A percentile compares a stretch with the other conserved stretches of the same genome.
phyloP scores from a whole-genome alignment of 2,797 vertebrate species.

The Rhinella marina region DNA sequence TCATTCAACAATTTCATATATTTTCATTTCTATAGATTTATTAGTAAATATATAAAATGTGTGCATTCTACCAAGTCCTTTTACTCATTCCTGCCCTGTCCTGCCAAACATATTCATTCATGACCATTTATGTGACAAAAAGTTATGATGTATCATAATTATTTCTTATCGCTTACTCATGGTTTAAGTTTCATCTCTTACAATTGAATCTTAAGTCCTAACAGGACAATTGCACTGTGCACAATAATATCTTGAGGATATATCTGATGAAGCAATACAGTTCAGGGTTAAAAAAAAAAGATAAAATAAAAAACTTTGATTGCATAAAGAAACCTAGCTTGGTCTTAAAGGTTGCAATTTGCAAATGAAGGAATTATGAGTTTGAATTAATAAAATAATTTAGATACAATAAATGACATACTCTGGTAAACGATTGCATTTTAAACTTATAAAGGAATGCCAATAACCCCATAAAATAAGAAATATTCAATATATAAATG shows the following conservation, averaged over 20 bases:
- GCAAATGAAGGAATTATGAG: background rate
- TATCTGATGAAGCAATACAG: background rate
- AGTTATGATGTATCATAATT: no score
- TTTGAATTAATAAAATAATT: background rate
- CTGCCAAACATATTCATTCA: background rate
- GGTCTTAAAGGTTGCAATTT: background rate
- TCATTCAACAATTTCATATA: background rate
- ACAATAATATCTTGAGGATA: background rate
- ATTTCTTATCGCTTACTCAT: no score
- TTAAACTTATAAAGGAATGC: no score
- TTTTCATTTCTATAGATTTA: background rate
- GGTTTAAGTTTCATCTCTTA: no score
- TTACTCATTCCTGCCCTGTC: background rate
- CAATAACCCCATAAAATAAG: no score
- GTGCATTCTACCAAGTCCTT: background rate
- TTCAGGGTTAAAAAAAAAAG: background rate
- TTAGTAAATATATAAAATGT: background rate
- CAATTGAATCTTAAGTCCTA: no score
- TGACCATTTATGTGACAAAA: no score
- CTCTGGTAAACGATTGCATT: background rate
- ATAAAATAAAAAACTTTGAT: background rate
- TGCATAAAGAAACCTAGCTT: no score
- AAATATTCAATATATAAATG: no score
- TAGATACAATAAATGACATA: background rate
- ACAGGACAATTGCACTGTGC: no score